Base-by-base conservation (phyloP, 2,888 invertebrate genomes). In the Frankliniella intonsa region DNA sequence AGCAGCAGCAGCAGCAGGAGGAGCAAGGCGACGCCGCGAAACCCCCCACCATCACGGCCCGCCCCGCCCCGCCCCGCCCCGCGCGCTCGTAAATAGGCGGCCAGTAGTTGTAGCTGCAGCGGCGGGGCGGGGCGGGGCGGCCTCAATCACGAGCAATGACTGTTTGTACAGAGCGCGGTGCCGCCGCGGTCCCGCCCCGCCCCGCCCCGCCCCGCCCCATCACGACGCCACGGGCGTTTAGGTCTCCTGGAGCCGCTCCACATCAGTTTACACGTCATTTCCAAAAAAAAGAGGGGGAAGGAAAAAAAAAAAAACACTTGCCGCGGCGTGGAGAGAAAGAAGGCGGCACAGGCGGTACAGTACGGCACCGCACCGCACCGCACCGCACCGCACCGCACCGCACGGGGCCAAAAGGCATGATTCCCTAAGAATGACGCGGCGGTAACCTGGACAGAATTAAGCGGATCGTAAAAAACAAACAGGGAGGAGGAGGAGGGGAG, bases 181-280 rank as follows among this genome's bases (percentile, higher is more conserved):
- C 62, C 17, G 7, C 17, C 62, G 69, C 22, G 19, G n/a, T 19
- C n/a, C 22, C 22, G 69, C 22, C 55, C 55, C 55, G 17, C 55
- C 17, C 14, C 17, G 55, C 55, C 17, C 55, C 17, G 55, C 55
- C 17, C 14, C 17, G 55, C 55, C 17, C 55, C 17, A 14, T 55
- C 55, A 55, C 55, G 55, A 55, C 69, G 69, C 69, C 69, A 76
- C 69, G 22, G 25, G 69, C 69, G 69, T 76, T 76, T 22, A 76
- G 69, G 69, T 76, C 69, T 22, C 69, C 69, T 55, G 65, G 69
- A 19, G 22, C 10, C 69, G 12, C 69, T 25, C n/a, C 25, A 76
- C 25, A 76, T 76, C 69, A 76, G 22, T 76, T 76, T 76, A 76
- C 69, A 76, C 69, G 69, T 76, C 69, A 76, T 76, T 76, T 76